phyloP scores from a whole-genome alignment of 2,113 vertebrate species.

The Parus major region DNA sequence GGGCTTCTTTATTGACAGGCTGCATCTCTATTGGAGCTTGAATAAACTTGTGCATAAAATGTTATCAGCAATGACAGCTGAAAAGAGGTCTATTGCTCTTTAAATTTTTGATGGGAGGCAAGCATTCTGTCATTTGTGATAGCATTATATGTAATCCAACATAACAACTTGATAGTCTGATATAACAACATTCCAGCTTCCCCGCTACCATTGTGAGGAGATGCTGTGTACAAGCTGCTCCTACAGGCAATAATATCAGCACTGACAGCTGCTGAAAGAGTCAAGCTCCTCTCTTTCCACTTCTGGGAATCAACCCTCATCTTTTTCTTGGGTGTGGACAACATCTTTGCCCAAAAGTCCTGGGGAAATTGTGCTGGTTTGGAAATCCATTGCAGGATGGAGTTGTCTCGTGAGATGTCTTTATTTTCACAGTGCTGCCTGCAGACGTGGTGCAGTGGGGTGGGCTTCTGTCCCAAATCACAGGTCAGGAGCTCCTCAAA shows the following conservation, averaged over 20 bases:
- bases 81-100: conserved; percentile 61
- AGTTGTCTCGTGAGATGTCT: neutral
- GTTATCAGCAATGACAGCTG: conserved; percentile 51
- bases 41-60: conserved; percentile 58
- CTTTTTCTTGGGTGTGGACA: neutral
- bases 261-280: conserved; percentile 2
- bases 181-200: conserved; percentile 52
- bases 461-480: neutral
- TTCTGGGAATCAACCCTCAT: neutral
- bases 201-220: conserved; percentile 14
- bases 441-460: neutral
- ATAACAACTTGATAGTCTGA: conserved; percentile 65
- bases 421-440: neutral
- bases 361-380: neutral
- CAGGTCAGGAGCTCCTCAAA: neutral
- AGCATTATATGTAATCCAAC: conserved; percentile 60
- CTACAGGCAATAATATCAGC: neutral
- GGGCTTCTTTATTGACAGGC: conserved; percentile 56
- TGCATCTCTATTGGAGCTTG: conserved; percentile 48
- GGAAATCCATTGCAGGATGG: neutral
- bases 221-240: neutral
- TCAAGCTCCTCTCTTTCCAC: neutral
- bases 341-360: neutral
- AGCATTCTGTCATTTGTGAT: conserved; percentile 54
- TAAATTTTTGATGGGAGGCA: conserved; percentile 64